Evolutionary conservation across 1,140 invertebrate species (phyloP).

Genomic region (honey bee (Apis mellifera)): DNA sequence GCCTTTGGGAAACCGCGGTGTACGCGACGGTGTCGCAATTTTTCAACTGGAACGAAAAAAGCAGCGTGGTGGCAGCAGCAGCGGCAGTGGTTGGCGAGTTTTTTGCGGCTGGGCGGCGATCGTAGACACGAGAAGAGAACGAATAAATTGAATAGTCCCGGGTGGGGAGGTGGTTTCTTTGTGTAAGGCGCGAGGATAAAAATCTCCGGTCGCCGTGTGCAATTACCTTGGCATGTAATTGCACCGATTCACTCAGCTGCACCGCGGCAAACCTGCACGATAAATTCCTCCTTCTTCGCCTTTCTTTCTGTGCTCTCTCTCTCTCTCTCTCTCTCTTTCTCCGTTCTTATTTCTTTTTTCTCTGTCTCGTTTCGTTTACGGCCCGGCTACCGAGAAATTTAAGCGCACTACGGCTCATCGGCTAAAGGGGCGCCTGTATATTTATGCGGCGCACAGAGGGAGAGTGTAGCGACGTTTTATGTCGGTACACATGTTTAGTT

Average conservation of each 20-base stretch:
- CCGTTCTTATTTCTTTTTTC: neutral
- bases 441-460: slow-evolving; percentile 30
- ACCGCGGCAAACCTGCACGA: slow-evolving; percentile 30
- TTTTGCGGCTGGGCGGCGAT: slow-evolving; percentile 1
- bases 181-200: slow-evolving; percentile 51
- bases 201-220: slow-evolving; percentile 50
- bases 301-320: neutral
- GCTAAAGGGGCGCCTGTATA: slow-evolving; percentile 47
- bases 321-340: neutral
- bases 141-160: slow-evolving; percentile 43
- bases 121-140: slow-evolving; percentile 28
- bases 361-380: slow-evolving; percentile 32
- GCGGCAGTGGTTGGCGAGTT: neutral
- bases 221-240: slow-evolving; percentile 57
- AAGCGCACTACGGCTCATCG: slow-evolving; percentile 51
- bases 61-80: neutral
- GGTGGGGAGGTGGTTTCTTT: slow-evolving; percentile 31
- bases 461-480: slow-evolving; percentile 39
- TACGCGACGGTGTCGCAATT: slow-evolving; percentile 2
- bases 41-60: slow-evolving; percentile 25
- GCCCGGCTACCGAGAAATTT: slow-evolving; percentile 52
- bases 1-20: slow-evolving; percentile 1
- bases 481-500: slow-evolving; percentile 47
- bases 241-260: slow-evolving; percentile 53
- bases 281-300: slow-evolving; percentile 52